Base-by-base conservation (phyloP, 2,888 invertebrate species). In the Chamaedrilus cognettii region DNA sequence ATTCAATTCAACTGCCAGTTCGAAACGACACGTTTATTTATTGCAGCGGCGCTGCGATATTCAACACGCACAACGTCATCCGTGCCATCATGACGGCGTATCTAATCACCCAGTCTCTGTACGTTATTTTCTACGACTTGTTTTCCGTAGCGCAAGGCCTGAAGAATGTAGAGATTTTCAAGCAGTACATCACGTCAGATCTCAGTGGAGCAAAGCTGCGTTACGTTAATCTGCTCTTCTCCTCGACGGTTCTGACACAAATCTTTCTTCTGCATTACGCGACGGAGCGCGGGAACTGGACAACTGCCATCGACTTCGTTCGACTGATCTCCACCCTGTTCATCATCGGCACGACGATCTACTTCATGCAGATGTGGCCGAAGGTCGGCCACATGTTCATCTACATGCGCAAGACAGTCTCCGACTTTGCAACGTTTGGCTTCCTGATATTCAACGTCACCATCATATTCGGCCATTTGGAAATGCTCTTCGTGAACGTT, bases 301-400 rank as follows among this genome's bases (percentile, higher is more conserved):
- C 61, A n/a, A 61, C 30, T 2, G 33, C 33, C 19, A 30, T 61
- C 15, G 32, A 30, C 19, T 4, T 2, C 28, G 28, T 61, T n/a
- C 61, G 61, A 3, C 1, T 26, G 3, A 3, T 28, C 5, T 61
- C 50, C 2, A 4, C 49, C 26, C 26, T 61, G 15, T 61, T 42
- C 19, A 30, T 50, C 32, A 49, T 49, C 32, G 61, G 5, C 1
- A 49, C 61, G 3, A 50, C 32, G 28, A 50, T 31, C 3, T 61
- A 49, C 51, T 61, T 61, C 49, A 26, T 42, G 26, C 61, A 61
- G 61, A 42, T 42, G 28, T 28, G 30, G 3, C 61, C 61, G 0
- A 50, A 31, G 1, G 30, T 61, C 19, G 61, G 61, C 15, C 49
- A 61, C 30, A n/a, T 61, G 32, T 42, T 61, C 1, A 50, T 42